Evolutionary conservation across 2,888 invertebrate species (phyloP).

Genomic region (Polyploca ridens): DNA sequence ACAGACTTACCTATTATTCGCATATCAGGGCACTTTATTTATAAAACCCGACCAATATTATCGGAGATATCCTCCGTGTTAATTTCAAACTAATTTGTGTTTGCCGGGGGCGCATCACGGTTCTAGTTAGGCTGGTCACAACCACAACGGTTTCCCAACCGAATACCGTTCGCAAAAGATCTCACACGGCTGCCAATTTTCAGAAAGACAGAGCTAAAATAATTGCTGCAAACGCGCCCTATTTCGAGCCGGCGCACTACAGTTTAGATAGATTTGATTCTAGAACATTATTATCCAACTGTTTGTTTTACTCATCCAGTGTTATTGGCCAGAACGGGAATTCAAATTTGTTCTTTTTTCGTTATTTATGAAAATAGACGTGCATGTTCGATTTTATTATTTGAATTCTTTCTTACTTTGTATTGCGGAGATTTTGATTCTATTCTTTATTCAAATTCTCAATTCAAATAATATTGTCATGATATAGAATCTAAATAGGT

Average conservation of each 20-base stretch:
- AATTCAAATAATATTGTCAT: neutral
- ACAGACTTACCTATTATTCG: slow-evolving; percentile 79
- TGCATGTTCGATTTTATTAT: neutral
- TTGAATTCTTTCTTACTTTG: neutral
- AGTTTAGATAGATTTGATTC: slow-evolving; percentile 78
- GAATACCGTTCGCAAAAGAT: slow-evolving; percentile 81
- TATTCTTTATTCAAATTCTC: neutral
- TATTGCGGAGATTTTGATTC: neutral
- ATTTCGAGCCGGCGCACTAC: slow-evolving; percentile 75
- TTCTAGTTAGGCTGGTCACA: slow-evolving; percentile 55
- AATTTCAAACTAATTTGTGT: slow-evolving; percentile 30
- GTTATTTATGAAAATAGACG: slow-evolving; percentile 9
- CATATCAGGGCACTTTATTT: slow-evolving; percentile 81
- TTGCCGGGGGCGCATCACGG: slow-evolving; percentile 54
- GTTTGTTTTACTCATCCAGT: slow-evolving; percentile 52
- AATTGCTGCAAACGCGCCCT: slow-evolving; percentile 82
- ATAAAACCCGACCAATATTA: slow-evolving; percentile 69
- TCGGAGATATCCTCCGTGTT: slow-evolving; percentile 59
- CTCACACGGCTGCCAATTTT: slow-evolving; percentile 83
- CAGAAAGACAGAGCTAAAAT: slow-evolving; percentile 84
- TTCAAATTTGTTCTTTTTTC: neutral
- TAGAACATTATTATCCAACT: slow-evolving; percentile 69
- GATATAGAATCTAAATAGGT: too few species aligned
- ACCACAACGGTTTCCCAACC: slow-evolving; percentile 81
- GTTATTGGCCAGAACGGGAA: slow-evolving; percentile 33